phyloP scores from a whole-genome alignment of 1,140 invertebrate genomes.

The Coenobita brevimanus region DNA sequence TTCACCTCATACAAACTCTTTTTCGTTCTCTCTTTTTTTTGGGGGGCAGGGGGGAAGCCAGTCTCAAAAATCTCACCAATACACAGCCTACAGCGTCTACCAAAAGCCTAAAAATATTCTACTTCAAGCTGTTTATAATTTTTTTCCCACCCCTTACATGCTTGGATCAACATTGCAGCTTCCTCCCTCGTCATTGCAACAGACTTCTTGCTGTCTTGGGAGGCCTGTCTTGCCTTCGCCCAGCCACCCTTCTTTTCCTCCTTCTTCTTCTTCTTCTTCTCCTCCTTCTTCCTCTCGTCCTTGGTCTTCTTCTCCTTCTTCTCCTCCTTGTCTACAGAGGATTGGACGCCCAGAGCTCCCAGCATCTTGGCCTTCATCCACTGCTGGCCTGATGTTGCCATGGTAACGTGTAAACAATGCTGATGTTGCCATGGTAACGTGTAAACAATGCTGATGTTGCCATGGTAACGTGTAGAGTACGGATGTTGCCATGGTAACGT shows the following conservation, averaged over 20 bases:
- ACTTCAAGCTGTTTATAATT: no score
- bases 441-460: no score
- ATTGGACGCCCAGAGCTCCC: constrained; percentile 36
- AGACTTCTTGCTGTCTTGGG: not conserved
- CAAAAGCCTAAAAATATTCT: no score
- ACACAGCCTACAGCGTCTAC: no score
- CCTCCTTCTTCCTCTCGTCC: constrained; percentile 16
- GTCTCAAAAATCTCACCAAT: no score
- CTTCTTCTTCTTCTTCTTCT: not conserved
- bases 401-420: no score
- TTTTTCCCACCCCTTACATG: constrained; percentile 76
- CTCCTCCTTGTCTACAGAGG: constrained; percentile 29
- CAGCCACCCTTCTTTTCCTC: not conserved
- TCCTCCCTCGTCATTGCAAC: constrained; percentile 71
- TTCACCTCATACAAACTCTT: no score
- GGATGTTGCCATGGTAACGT: no score
- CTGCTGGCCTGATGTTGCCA: constrained; percentile 11
- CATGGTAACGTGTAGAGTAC: no score
- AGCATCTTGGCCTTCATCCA: constrained; percentile 64
- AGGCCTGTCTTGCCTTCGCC: not conserved
- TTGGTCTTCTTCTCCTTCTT: constrained; percentile 27
- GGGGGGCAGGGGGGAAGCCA: no score
- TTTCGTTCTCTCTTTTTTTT: no score
- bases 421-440: no score
- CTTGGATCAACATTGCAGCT: constrained; percentile 81